Base-by-base conservation (phyloP, 2,797 vertebrate genomes). In the Lepidocolaptes lacrymiger region DNA sequence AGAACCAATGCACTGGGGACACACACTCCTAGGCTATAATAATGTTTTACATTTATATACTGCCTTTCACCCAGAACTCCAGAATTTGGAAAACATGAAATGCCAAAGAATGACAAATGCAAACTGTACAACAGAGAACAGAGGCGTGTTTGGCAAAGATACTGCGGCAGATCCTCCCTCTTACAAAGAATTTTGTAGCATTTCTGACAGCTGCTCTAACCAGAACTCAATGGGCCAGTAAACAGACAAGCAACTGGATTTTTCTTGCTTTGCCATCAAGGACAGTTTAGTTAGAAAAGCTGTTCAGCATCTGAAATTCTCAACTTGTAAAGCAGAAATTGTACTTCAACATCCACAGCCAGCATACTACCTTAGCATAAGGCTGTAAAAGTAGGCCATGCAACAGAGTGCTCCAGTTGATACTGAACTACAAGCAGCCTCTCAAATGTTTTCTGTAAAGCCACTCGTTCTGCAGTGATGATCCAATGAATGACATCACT, bases 1-100 rank as follows among this genome's bases (percentile, higher is more conserved):
- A 91, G 73, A 94, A 77, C 55, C 54, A 74, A 66, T 54, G 76
- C 88, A 68, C 64, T 10, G n/a, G 84, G 41, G 93, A 81, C 17
- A 37, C 77, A 83, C 64, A 80, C n/a, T 85, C 69, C 62, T 36
- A 24, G 54, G 48, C 54, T 87, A 14, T 81, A 89, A 85, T 61
- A 41, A 83, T 56, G 76, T 81, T 96, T 92, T 88, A 95, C 41
- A 89, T 83, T 93, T 89, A 89, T 82, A 77, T 17, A 80, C 77
- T 74, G 83, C 59, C 76, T 95, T 87, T 73, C 82, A 95, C 43
- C 43, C 55, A 56, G 48, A 71, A 72, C 79, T 71, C 44, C 54
- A 77, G 73, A 55, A 93, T 73, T 41, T 4, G 41, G 64, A 89
- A 89, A 11, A 62, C 9, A 28, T 2, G 5, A 78, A 84, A 76